These are phyloP conservation scores for Aldrovandia affinis DNA, from an alignment of 2,797 vertebrate species.

Conservation along the genomic window DNA sequence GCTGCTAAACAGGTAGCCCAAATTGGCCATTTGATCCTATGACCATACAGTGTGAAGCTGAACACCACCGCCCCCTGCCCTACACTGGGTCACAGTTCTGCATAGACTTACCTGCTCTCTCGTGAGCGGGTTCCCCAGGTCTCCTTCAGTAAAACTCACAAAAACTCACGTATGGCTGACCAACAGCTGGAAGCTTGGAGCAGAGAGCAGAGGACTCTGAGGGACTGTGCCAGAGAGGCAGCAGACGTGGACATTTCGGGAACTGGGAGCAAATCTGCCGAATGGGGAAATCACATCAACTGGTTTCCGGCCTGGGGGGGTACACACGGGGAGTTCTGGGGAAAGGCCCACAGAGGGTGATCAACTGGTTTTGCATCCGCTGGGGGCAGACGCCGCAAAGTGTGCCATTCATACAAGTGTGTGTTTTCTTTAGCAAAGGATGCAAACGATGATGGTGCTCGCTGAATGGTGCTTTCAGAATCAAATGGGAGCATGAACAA, in stretches of 20 bases:
- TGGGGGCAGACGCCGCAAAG: neutral
- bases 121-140: neutral
- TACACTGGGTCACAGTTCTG: neutral
- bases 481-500: neutral
- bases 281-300: neutral
- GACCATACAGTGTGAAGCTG: neutral
- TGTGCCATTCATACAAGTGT: neutral
- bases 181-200: neutral
- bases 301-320: neutral
- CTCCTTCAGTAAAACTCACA: neutral
- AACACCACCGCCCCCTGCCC: neutral
- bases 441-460: no score
- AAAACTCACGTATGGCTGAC: no score
- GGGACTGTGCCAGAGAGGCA: neutral
- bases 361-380: neutral
- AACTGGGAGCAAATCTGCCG: neutral
- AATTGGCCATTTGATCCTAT: neutral
- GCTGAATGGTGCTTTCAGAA: neutral
- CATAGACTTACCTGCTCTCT: neutral
- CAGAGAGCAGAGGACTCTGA: neutral
- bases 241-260: neutral
- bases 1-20: neutral
- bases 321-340: no score
- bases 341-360: neutral
- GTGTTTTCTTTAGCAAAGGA: no score